Conservation (phyloP, 1,140 invertebrate genomes). For the Anoplophora glabripennis region DNA sequence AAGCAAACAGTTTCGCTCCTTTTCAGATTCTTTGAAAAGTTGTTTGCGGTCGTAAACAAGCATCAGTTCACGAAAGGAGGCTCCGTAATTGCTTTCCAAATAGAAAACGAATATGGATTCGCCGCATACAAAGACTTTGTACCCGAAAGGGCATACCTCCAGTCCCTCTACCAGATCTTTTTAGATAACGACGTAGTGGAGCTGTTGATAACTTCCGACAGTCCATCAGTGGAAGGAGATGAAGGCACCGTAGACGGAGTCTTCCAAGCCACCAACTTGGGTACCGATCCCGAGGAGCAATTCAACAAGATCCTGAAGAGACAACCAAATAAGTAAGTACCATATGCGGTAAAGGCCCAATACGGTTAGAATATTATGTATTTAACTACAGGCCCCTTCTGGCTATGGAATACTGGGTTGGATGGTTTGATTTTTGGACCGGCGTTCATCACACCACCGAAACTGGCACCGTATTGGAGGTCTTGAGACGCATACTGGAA, state of each 20-base stretch:
- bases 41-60: conserved; percentile 52
- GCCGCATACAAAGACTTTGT: conserved; percentile 22
- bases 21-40: conserved; percentile 49
- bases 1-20: not conserved
- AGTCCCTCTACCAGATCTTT: conserved; percentile 47
- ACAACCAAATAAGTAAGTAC: conserved; percentile 11
- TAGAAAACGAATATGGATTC: conserved; percentile 61
- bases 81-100: conserved; percentile 54
- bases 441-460: conserved; percentile 34
- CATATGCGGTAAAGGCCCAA: not conserved
- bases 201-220: conserved; percentile 56
- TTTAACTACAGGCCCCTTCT: conserved; percentile 53
- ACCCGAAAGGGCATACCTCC: conserved; percentile 46
- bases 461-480: conserved; percentile 3
- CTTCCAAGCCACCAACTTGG: conserved; percentile 4
- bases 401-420: conserved; percentile 58
- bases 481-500: conserved; percentile 29
- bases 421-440: conserved; percentile 59
- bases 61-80: conserved; percentile 58
- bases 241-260: conserved; percentile 25
- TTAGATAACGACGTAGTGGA: conserved; percentile 51
- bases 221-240: conserved; percentile 25
- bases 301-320: not conserved
- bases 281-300: not conserved
- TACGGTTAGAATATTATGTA: not conserved